phyloP scores from a whole-genome alignment of 2,888 invertebrate species.

The Cantharis nigra region DNA sequence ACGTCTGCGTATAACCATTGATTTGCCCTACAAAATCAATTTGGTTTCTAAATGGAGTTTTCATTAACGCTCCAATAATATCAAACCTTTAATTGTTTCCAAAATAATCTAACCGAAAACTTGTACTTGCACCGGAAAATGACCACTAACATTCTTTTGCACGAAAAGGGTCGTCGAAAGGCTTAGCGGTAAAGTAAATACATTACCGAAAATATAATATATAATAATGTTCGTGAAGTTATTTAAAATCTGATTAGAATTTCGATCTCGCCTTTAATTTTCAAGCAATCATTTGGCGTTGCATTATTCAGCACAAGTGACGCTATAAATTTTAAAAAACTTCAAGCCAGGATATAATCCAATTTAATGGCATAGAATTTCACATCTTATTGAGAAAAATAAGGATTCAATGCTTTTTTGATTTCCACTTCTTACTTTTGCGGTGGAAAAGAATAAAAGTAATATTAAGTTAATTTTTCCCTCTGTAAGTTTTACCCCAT shows the following conservation, averaged over 20 bases:
- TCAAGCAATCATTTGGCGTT: neutral
- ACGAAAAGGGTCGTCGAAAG: neutral
- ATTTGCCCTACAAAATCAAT: neutral
- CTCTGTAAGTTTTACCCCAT: neutral
- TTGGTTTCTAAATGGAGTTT: neutral
- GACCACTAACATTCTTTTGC: neutral
- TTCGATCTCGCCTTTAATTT: neutral
- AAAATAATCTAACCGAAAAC: neutral
- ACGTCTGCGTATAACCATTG: neutral
- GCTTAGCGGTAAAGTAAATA: neutral
- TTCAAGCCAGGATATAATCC: neutral
- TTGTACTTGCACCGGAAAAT: neutral
- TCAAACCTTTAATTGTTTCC: neutral
- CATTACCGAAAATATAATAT: neutral
- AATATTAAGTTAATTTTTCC: neutral
- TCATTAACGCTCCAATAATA: neutral
- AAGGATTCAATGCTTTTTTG: neutral
- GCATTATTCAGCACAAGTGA: neutral
- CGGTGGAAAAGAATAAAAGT: neutral
- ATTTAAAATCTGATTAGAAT: neutral
- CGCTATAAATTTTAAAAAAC: neutral
- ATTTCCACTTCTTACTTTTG: neutral
- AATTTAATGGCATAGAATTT: neutral
- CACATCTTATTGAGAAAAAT: neutral
- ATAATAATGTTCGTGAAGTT: neutral